Evolutionary conservation across 37 sponge, comb jelly and placozoan species (phyloP), one percentile per base, ranked within the genome.

Genomic region (Hexactinellida sp.): DNA sequence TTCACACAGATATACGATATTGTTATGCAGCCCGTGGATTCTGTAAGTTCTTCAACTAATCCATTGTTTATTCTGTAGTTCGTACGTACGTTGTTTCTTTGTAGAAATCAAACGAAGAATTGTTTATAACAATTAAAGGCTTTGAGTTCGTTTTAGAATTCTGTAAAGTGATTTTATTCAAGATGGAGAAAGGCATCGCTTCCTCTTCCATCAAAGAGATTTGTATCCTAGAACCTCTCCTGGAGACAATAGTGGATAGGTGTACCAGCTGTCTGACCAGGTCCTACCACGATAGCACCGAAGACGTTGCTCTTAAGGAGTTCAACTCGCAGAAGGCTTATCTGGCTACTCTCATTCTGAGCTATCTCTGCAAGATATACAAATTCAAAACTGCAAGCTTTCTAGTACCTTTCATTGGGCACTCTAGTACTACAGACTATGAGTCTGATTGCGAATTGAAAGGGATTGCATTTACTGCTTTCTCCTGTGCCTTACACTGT

Each of bases 111-210:
- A 63, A 63, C 34, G 76, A 63, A 63, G 76, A 63, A 25, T n/a
- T 63, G 30, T 21, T 63, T 23, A 63, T 63, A 7, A 32, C 76
- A 21, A 63, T 63, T 63, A 63, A 63, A 63, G 76, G 28, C 3
- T 63, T 63, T n/a, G 76, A 63, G 3, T 63, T 63, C 5, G 76
- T 63, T 10, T 63, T 63, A 63, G 76, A 63, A n/a, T 63, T 63
- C 13, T 32, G 76, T n/a, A 63, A 63, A 63, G 76, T 63, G 3
- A 63, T 63, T 23, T n/a, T 63, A 63, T 10, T 63, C 28, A 63
- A 63, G 76, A 63, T 63, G 30, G 76, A 63, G 76, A 63, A 63
- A 63, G 76, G 76, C 3, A 23, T n/a, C 13, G 28, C 32, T 7
- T 32, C 21, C 13, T 63, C 76, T n/a, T 23, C 76, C 25, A 63